Evolutionary conservation across 2,888 invertebrate species (phyloP).

Genomic region (Nomada goodeniana): DNA sequence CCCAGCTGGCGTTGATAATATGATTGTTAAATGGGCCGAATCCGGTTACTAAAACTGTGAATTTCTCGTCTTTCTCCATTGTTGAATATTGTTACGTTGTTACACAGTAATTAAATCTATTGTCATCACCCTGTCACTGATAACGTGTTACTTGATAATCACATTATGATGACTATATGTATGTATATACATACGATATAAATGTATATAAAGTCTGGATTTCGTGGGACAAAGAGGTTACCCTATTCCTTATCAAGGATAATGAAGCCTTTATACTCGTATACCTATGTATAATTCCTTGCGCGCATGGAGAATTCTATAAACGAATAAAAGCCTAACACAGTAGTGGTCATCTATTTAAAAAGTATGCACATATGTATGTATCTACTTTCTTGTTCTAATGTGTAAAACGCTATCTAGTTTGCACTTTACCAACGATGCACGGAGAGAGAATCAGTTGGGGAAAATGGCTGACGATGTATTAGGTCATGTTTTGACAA

Average conservation of each 20-base stretch:
- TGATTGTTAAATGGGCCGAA: conserved; percentile 92
- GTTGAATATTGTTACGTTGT: not conserved
- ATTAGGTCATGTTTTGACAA: conserved; percentile 76
- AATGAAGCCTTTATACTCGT: too few relatives aligned
- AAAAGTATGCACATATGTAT: not conserved
- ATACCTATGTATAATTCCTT: too few relatives aligned
- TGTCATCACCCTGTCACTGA: not conserved
- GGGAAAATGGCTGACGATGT: conserved; percentile 77
- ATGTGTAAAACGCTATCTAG: conserved; percentile 26
- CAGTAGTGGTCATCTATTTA: too few relatives aligned
- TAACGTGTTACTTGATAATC: not conserved
- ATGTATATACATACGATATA: too few relatives aligned
- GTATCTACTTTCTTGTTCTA: not conserved
- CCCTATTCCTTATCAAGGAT: too few relatives aligned
- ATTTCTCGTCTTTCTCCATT: conserved; percentile 37
- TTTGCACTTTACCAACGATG: conserved; percentile 42
- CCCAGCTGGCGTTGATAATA: conserved; percentile 93
- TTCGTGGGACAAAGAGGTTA: too few relatives aligned
- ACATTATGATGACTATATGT: too few relatives aligned
- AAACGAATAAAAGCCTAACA: too few relatives aligned
- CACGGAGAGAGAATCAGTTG: conserved; percentile 55
- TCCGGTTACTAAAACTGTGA: conserved; percentile 87
- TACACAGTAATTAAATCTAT: not conserved
- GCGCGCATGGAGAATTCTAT: too few relatives aligned
- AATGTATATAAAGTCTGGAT: too few relatives aligned